These are phyloP conservation scores for Coregonus suidteri DNA, from an alignment of 2,797 vertebrate genomes.

Conservation along the genomic window DNA sequence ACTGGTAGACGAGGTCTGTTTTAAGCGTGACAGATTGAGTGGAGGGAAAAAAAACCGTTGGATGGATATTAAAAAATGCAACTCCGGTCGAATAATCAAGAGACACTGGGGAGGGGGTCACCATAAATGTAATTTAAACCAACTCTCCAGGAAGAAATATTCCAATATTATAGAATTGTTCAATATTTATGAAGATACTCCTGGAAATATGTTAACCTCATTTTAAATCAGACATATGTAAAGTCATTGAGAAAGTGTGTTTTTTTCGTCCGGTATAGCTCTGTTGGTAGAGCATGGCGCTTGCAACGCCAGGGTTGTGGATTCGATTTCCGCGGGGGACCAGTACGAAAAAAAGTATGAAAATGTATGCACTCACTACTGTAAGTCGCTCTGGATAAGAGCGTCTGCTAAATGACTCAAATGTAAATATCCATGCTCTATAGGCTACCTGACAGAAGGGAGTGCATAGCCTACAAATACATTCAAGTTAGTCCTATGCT, in stretches of 20 bases:
- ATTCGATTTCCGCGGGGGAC: no score
- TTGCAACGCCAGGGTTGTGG: no score
- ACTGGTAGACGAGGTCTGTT: slow-evolving; percentile 82
- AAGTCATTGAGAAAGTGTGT: not conserved
- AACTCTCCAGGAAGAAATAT: slow-evolving; percentile 29
- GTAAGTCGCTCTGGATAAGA: no score
- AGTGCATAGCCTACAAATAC: not conserved
- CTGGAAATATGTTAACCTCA: not conserved
- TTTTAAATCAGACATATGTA: not conserved
- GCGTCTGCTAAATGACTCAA: no score
- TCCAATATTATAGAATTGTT: not conserved
- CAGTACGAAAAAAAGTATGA: no score
- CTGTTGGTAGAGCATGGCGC: no score
- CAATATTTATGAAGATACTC: not conserved
- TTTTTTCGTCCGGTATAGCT: no score
- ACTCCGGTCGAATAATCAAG: slow-evolving; percentile 53
- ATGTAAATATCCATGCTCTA: not conserved
- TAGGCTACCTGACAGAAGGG: not conserved
- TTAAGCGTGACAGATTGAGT: slow-evolving; percentile 90
- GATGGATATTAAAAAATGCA: slow-evolving; percentile 69
- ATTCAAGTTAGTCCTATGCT: not conserved
- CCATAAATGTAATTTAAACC: slow-evolving; percentile 17
- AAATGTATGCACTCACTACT: no score
- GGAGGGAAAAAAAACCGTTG: slow-evolving; percentile 82
- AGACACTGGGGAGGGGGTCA: slow-evolving; percentile 60